Evolutionary conservation across 1,140 invertebrate genomes (phyloP), one percentile per base, ranked within the genome.

Genomic region (Drepana arcuata): DNA sequence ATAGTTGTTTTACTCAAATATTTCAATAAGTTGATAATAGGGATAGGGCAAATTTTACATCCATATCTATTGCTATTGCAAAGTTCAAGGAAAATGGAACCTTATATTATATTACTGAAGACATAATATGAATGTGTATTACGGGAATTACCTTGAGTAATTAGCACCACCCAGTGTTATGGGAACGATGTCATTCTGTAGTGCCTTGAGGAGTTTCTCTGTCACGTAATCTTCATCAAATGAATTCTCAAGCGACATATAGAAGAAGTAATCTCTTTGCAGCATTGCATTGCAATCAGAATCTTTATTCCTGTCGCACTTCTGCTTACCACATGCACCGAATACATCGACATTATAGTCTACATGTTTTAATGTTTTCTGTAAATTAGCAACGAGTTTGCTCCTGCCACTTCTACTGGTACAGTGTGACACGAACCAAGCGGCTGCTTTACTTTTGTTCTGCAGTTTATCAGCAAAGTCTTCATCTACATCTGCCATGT

Each of bases 361-460:
- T 50, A 41, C 64, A 72, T 2, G 14, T 18, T 51, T 33, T 18
- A 93, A 84, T 31, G 86, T 74, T 18, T 86, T 85, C 18, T 83
- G 57, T 7, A 93, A 69, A 29, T 88, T 71, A 12, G 59, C 47
- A 0, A 88, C 89, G 55, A 87, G 89, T 1, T 81, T 41, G 36
- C 86, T 65, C n/a, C 92, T 77, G 1, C 74, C 67, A 50, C 87
- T 88, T 16, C 61, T 60, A 0, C 86, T 85, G 0, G 51, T 25
- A 62, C 91, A 93, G 59, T 92, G 87, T 25, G 88, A 89, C 1
- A 90, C 88, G 47, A 92, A 86, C 89, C 90, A 91, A 2, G 86
- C 86, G 1, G 86, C 86, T 0, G 80, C 62, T 41, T 84, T 86
- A 7, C 47, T 84, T 34, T 86, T 84, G 35, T 66, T 74, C 10